Base-by-base conservation (phyloP, 1,140 invertebrate species). In the Polypedilum vanderplanki region DNA sequence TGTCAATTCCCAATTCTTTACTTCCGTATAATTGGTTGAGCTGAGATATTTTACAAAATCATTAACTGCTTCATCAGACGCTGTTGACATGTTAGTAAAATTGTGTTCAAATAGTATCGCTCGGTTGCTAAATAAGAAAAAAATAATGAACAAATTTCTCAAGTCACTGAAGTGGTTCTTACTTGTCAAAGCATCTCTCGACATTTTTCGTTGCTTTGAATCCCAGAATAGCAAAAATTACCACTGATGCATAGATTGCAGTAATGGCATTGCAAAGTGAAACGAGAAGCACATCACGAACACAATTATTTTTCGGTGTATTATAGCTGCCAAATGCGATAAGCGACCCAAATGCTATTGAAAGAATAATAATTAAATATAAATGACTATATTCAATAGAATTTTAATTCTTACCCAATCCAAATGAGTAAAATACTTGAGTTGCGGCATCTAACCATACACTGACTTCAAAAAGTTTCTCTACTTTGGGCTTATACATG, bases 401-500 rank as follows among this genome's bases (percentile, higher is more conserved):
- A 33, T 33, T 33, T 33, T 33, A 33, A 33, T 33, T 33, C 24
- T 3, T 33, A 33, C 24, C 24, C 5, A 97, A 84, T 10, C 95
- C 95, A 81, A 98, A 94, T 4, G 93, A 95, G 83, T 97, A 98
- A 84, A 97, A 97, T 15, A 98, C 95, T 87, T 98, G 96, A 0
- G 94, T 96, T 7, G 95, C 95, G 4, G 96, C 95, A 81, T 96
- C 95, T 78, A 96, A 84, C 96, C 96, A 97, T 0, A 96, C 93
- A 73, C 87, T 92, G 0, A 92, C 91, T 78, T 93, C 87, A 57
- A 90, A 80, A 40, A 95, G 84, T 80, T 92, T 95, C 77, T 91
- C 90, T 77, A 94, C 87, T 89, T 92, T 96, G 73, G 95, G 95
- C 75, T 91, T 95, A 79, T 95, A 94, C 92, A 97, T 95, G 81